Conservation (phyloP, 2,113 vertebrate species). For the Myrmecophaga tridactyla region DNA sequence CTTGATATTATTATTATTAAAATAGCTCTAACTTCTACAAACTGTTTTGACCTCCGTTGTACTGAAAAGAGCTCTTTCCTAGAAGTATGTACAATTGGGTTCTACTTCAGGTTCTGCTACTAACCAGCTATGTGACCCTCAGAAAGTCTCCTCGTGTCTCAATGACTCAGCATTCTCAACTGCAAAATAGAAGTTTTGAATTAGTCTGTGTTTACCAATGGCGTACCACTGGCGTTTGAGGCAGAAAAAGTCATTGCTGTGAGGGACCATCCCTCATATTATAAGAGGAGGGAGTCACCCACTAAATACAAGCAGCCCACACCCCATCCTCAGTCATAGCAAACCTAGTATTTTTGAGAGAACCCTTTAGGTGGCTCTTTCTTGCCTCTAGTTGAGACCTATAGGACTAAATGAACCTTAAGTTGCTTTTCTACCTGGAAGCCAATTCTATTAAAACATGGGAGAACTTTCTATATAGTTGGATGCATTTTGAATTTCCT, state of each 20-base stretch:
- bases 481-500: not conserved
- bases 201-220: too few relatives aligned
- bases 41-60: too few relatives aligned
- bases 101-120: too few relatives aligned
- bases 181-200: too few relatives aligned
- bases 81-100: too few relatives aligned
- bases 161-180: too few relatives aligned
- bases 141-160: too few relatives aligned
- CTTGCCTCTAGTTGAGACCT: not conserved
- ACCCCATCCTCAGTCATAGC: not conserved
- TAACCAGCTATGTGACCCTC: too few relatives aligned
- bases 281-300: not conserved
- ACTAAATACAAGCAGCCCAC: not conserved
- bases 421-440: not conserved
- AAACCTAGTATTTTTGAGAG: not conserved
- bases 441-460: not conserved
- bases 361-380: not conserved
- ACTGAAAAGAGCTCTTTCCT: too few relatives aligned
- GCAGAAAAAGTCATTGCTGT: too few relatives aligned
- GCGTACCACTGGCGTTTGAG: too few relatives aligned
- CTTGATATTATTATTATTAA: not conserved
- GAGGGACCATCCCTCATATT: too few relatives aligned
- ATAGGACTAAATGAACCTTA: not conserved
- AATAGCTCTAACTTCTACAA: not conserved
- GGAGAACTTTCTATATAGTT: not conserved